phyloP scores from a whole-genome alignment of 2,797 vertebrate genomes.

The Thripadectes ignobilis region DNA sequence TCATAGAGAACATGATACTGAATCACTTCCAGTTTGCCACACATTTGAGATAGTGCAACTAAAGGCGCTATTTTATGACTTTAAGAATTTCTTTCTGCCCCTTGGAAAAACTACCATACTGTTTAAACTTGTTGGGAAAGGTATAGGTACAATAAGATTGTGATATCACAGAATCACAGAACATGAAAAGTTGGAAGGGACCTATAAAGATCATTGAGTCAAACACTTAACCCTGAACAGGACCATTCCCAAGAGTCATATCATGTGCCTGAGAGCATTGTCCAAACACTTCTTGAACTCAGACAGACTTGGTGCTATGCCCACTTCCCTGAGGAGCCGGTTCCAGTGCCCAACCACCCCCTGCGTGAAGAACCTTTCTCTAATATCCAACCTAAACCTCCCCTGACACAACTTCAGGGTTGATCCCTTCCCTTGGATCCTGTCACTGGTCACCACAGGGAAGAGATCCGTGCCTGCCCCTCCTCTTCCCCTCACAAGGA shows the following conservation, averaged over 20 bases:
- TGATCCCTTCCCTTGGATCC: background rate
- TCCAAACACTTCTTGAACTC: background rate
- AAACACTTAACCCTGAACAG: background rate
- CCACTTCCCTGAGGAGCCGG: background rate
- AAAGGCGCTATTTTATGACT: background rate
- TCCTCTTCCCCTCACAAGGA: no score
- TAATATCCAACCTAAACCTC: background rate
- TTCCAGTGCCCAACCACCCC: background rate
- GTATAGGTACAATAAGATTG: background rate
- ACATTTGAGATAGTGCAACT: background rate
- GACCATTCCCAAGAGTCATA: background rate
- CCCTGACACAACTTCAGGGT: background rate
- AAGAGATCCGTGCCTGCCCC: background rate
- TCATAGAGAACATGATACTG: background rate
- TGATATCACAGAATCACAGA: background rate
- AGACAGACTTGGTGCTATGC: background rate
- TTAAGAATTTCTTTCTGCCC: background rate
- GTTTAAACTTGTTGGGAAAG: background rate
- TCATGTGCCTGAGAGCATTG: background rate
- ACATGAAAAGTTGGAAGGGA: background rate
- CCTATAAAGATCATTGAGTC: no score
- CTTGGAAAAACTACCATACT: background rate
- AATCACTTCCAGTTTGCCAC: background rate
- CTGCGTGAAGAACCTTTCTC: background rate
- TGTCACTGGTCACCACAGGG: background rate